Conservation (phyloP, 2,113 vertebrate species). For the Erpornis zantholeuca region DNA sequence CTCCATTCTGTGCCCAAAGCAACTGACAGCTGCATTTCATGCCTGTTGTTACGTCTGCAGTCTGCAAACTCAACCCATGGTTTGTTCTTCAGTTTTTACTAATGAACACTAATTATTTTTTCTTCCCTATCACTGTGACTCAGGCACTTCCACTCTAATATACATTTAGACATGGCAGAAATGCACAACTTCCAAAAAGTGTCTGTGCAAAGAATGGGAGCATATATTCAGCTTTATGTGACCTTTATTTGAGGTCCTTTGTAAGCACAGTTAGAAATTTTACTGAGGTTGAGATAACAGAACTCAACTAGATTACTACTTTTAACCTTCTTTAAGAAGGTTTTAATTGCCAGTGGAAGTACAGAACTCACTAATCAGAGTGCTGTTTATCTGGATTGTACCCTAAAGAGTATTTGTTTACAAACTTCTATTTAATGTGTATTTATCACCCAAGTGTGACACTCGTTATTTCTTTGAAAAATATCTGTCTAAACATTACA, state of each 20-base stretch:
- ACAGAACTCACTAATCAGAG: background rate
- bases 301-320: background rate
- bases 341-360: background rate
- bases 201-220: background rate
- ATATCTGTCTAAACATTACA: background rate
- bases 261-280: background rate
- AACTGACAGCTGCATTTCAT: background rate
- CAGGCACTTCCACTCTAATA: background rate
- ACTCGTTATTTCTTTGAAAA: background rate
- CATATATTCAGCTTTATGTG: background rate
- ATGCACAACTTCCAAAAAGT: background rate
- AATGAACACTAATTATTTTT: conserved; percentile 27
- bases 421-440: background rate
- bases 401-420: background rate
- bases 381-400: background rate
- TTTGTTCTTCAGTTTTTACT: background rate
- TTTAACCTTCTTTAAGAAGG: background rate
- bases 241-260: background rate
- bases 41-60: background rate
- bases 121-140: background rate
- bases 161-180: background rate
- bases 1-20: background rate
- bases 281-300: background rate
- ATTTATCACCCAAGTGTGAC: background rate
- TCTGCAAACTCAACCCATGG: background rate